Evolutionary conservation across 2,797 vertebrate species (phyloP), one percentile per base, ranked within the genome.

Genomic region (Ciconia nigra): DNA sequence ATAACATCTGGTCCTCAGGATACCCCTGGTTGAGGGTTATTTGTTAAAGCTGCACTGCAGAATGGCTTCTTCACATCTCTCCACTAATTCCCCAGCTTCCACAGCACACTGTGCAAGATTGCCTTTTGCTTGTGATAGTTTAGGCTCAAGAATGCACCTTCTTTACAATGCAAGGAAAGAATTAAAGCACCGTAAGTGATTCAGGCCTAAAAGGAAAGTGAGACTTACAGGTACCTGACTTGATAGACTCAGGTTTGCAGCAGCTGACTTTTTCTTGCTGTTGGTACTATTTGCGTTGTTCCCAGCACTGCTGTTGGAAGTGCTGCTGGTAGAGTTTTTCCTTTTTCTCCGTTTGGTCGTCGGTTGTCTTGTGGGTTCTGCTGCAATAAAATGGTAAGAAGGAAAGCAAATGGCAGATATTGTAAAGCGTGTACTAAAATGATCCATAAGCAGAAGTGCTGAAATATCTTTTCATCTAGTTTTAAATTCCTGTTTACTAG

Each of bases 221-320:
- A 99, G 99, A 99, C 99, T 99, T 99, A 99, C 99, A 99, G 99
- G 99, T 99, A 99, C 99, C 99, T 99, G 99, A 99, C 99, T 99
- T 99, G 99, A 99, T 98, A 99, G 99, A 98, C 98, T 99, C 98
- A 99, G 99, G 99, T 98, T 99, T 91, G 99, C 99, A 46, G 99
- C 99, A 1, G 99, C 98, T 73, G 98, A 98, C 98, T 99, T 99
- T 95, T 99, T 99, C 99, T 99, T 99, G 98, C 99, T 98, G 65
- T 99, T 98, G 4, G 98, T 93, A 87, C 98, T 99, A 86, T 98
- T 99, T 83, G 98, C 70, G 0, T 96, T 97, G 97, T 99, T 99
- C 87, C 99, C 99, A 35, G 98, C 98, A 91, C 99, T 99, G 98
- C 99, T 99, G 98, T 99, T 99, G 97, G 98, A 99, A 54, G 99